A percentile compares a stretch with the other conserved stretches of the same genome.
Conservation (phyloP, 1,140 invertebrate species). For the Leptinotarsa undecemlineata region DNA sequence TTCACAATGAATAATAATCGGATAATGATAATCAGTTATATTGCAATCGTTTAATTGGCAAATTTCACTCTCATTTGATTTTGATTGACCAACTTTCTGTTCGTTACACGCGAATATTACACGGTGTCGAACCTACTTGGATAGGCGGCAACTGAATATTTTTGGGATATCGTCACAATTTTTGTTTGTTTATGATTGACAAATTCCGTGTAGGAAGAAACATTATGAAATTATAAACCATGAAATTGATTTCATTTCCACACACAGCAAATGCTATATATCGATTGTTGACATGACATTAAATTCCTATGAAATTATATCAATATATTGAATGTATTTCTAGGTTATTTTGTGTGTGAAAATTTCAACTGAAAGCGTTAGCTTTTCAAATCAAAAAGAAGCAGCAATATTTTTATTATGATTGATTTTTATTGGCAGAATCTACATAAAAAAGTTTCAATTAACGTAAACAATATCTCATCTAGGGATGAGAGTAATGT, state of each 20-base stretch:
- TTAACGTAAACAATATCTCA: too few species aligned
- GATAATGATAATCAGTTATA: not conserved
- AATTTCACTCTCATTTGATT: conserved; percentile 6
- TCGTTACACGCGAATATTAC: not conserved
- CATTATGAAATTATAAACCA: not conserved
- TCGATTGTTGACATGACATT: not conserved
- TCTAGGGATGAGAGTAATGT: too few species aligned
- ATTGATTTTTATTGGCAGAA: too few species aligned
- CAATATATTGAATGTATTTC: not conserved
- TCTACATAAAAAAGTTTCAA: too few species aligned
- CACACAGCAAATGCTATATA: too few species aligned
- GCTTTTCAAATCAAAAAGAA: too few species aligned
- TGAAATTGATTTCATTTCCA: too few species aligned
- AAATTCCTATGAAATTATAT: not conserved
- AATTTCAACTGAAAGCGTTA: too few species aligned
- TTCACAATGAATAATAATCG: conserved; percentile 1
- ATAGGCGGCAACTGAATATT: not conserved
- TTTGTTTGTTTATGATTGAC: not conserved
- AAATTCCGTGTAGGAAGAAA: not conserved
- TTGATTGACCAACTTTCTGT: not conserved
- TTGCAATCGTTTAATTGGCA: not conserved
- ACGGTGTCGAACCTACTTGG: not conserved
- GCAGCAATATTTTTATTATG: too few species aligned
- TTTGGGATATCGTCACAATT: not conserved
- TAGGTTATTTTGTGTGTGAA: too few species aligned